Conservation (phyloP, 2,113 vertebrate genomes). For the Ginglymostoma cirratum region DNA sequence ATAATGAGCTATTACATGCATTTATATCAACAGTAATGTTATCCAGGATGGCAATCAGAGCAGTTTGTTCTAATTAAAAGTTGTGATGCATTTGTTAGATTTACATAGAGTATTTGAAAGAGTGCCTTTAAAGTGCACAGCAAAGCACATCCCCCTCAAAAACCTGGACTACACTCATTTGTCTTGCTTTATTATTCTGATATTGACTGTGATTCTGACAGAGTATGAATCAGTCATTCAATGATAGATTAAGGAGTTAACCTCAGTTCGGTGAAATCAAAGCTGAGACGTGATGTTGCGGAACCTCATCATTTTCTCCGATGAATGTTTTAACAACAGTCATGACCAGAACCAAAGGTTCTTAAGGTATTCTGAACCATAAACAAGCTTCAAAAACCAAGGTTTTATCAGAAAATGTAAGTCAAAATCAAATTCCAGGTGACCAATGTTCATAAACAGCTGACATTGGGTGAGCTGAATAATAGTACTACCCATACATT, state of each 20-base stretch:
- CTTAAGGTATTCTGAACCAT: neutral
- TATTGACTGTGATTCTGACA: neutral
- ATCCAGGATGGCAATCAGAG: neutral
- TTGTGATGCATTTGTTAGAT: neutral
- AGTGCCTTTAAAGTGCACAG: neutral
- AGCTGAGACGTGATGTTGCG: neutral
- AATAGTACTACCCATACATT: neutral
- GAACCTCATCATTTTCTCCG: neutral
- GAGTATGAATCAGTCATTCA: neutral
- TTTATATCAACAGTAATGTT: neutral
- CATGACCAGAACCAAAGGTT: neutral
- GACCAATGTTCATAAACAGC: neutral
- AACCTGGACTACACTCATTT: neutral
- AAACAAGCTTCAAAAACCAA: neutral
- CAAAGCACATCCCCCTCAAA: neutral
- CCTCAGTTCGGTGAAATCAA: neutral
- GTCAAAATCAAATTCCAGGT: neutral
- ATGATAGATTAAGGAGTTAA: neutral
- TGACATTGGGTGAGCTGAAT: neutral
- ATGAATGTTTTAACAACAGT: neutral
- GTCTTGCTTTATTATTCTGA: neutral
- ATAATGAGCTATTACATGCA: neutral
- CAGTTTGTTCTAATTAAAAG: neutral
- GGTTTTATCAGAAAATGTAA: neutral
- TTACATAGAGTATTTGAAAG: neutral